A percentile compares a stretch with the other conserved stretches of the same genome.
These are phyloP conservation scores for Centropristis striata DNA, from an alignment of 2,113 vertebrate genomes.

Conservation along the genomic window DNA sequence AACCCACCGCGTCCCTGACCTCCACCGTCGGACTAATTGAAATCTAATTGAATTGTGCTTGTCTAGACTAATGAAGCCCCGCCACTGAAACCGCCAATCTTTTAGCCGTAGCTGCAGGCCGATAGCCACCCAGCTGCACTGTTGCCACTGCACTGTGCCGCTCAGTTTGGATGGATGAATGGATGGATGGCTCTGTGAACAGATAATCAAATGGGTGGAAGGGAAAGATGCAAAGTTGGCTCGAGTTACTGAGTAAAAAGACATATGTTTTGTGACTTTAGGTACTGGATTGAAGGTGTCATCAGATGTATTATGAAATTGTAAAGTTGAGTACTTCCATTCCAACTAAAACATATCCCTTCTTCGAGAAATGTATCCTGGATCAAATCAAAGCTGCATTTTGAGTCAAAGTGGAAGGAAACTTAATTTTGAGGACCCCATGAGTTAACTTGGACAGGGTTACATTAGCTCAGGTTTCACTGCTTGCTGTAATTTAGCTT, in stretches of 20 bases:
- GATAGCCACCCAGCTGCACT: slow-evolving; percentile 48
- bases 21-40: slow-evolving; percentile 86
- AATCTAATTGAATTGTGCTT: slow-evolving; percentile 88
- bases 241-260: slow-evolving; percentile 2
- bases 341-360: not conserved
- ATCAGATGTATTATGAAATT: not conserved
- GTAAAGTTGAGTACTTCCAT: not conserved
- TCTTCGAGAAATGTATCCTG: not conserved
- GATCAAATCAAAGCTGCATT: not conserved
- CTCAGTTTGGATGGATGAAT: slow-evolving; percentile 36
- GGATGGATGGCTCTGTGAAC: not conserved
- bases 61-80: slow-evolving; percentile 88
- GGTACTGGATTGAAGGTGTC: not conserved
- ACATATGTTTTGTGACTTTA: not conserved
- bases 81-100: slow-evolving; percentile 82
- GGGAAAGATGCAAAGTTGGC: not conserved
- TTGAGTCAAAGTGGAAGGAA: not conserved
- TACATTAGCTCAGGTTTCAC: not conserved
- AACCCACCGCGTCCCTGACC: slow-evolving; percentile 84
- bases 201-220: slow-evolving; percentile 16
- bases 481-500: not conserved
- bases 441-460: not conserved
- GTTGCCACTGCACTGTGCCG: too few species aligned
- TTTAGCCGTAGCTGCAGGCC: slow-evolving; percentile 65
- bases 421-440: not conserved